Percentiles rank a stretch among this genome's conserved stretches.
phyloP scores from a whole-genome alignment of 2,797 vertebrate genomes.

The Tolypeutes matacus region DNA sequence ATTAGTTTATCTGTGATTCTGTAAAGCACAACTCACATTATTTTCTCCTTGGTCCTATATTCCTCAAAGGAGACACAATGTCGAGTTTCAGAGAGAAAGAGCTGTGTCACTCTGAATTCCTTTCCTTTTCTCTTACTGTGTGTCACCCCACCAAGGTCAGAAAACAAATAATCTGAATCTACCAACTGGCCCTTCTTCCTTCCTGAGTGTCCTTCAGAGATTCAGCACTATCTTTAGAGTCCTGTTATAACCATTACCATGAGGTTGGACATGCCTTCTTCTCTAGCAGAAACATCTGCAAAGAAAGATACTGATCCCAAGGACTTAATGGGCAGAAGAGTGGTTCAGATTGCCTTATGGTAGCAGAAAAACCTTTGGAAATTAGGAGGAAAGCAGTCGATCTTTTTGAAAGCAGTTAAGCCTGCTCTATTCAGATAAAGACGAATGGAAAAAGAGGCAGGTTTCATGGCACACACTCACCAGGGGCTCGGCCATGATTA shows the following conservation, averaged over 20 bases:
- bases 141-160: constrained; percentile 27
- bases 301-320: neutral
- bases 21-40: neutral
- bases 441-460: neutral
- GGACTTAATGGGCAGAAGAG: neutral
- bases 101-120: neutral
- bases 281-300: constrained; percentile 3
- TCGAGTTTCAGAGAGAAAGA: neutral
- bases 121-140: constrained; percentile 51
- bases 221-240: neutral
- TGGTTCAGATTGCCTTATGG: neutral
- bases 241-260: neutral
- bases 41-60: neutral
- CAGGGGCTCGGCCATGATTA: constrained; percentile 98
- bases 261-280: neutral
- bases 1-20: constrained; percentile 13
- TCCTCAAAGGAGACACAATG: neutral
- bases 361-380: neutral
- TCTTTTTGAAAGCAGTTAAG: neutral
- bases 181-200: constrained; percentile 31
- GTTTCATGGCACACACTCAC: constrained; percentile 88
- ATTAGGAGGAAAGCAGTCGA: neutral
- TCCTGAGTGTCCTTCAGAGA: constrained; percentile 42
- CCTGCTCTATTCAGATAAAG: neutral
- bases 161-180: constrained; percentile 64